phyloP scores from a whole-genome alignment of 2,888 invertebrate genomes.

The Noctua comes region DNA sequence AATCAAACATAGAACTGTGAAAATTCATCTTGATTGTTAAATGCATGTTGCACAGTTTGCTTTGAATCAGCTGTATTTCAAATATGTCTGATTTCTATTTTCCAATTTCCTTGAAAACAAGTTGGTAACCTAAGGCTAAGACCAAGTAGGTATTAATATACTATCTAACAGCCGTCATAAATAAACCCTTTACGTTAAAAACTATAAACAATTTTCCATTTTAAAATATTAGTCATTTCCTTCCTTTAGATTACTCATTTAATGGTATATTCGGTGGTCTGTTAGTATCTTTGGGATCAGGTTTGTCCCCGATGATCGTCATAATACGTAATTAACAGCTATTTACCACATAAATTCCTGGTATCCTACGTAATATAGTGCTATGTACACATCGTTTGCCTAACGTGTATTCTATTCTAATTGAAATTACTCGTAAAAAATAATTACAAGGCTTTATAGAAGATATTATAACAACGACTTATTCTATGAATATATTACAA shows the following conservation, averaged over 20 bases:
- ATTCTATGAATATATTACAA: slow-evolving; percentile 26
- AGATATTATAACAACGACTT: neutral
- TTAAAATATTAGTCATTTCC: slow-evolving; percentile 21
- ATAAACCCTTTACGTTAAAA: slow-evolving; percentile 15
- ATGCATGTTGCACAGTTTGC: neutral
- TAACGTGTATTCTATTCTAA: slow-evolving; percentile 20
- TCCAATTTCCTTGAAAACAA: neutral
- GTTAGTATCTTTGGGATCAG: slow-evolving; percentile 44
- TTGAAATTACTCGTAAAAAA: slow-evolving; percentile 21
- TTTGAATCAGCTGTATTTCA: neutral
- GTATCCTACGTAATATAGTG: slow-evolving; percentile 16
- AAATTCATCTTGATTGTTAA: slow-evolving; percentile 10
- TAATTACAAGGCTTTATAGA: slow-evolving; percentile 5
- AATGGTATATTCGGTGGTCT: slow-evolving; percentile 18
- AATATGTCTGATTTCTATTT: slow-evolving; percentile 1
- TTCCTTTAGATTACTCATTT: slow-evolving; percentile 28
- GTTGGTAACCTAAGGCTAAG: neutral
- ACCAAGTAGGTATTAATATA: no score
- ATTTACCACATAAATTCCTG: slow-evolving; percentile 19
- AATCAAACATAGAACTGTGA: neutral
- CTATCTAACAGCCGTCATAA: neutral
- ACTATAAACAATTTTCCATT: slow-evolving; percentile 2
- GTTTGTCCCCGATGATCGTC: slow-evolving; percentile 43
- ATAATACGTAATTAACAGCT: slow-evolving; percentile 19
- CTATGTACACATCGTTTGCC: slow-evolving; percentile 3